Evolutionary conservation across 2,113 vertebrate species (phyloP), one percentile per base, ranked within the genome.

Genomic region (Aptenodytes forsteri): DNA sequence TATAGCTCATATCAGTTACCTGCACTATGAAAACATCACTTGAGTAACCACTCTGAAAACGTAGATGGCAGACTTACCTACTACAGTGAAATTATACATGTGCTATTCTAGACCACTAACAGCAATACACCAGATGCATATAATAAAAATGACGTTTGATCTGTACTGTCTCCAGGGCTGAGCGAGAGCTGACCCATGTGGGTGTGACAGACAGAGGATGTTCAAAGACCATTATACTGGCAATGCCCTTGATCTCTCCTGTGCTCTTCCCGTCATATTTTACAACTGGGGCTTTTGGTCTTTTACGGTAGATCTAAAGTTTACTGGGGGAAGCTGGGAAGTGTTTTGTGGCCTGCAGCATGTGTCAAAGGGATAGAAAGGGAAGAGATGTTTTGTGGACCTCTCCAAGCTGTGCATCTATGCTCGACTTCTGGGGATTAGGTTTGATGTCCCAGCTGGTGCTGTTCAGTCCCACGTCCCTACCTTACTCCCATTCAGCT

Each of bases 231-330:
- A 10, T 77, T 82, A 16, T 61, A 38, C 38, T 80, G 78, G 84
- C 78, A 84, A 94, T 90, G 82, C 84, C 92, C 97, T 97, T 97
- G 96, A 97, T 97, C 96, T 97, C 90, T 94, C 92, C 82, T 86
- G 75, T 54, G 95, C 75, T 95, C 49, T 97, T 97, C 96, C 97
- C 94, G 95, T 85, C 17, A 3, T 83, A 87, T 93, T 97, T 97
- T 93, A 94, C 93, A 83, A 2, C 5, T 47, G 54, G 26, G 22
- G 30, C 83, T 90, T 96, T 93, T 93, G 13, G 49, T 49, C 52
- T 93, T 95, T 95, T 79, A 80, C 4, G 0, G 34, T 76, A 83
- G 36, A 91, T 93, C 91, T 92, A 5, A 96, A 89, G 67, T 87
- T 96, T 85, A 44, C 82, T 52, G 38, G 34, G 22, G 62, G 21